These are phyloP conservation scores for Elephas maximus DNA, from an alignment of 2,113 vertebrate genomes.

Conservation along the genomic window DNA sequence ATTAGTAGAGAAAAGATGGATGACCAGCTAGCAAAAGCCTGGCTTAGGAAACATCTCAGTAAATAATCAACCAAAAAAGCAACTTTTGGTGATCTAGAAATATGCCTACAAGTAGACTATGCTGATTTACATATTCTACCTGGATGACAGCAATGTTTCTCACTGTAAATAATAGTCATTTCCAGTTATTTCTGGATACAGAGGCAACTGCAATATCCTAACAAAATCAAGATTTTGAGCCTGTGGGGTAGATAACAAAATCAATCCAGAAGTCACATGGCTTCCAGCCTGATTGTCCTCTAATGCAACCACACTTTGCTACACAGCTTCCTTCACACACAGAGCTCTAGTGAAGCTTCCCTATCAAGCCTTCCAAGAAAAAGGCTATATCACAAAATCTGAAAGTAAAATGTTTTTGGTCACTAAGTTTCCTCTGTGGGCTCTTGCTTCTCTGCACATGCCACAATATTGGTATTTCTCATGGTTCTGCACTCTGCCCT, in stretches of 20 bases:
- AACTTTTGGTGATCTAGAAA: constrained; percentile 5
- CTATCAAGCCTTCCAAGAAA: not conserved
- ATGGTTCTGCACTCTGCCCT: not conserved
- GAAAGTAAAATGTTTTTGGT: not conserved
- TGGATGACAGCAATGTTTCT: constrained; percentile 12
- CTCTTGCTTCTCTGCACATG: not conserved
- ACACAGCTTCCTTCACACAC: not conserved
- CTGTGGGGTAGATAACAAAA: not conserved
- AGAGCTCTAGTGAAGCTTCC: not conserved
- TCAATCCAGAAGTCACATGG: not conserved
- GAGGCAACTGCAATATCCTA: not conserved
- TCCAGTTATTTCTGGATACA: not conserved
- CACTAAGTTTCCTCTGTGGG: not conserved
- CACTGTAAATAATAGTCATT: constrained; percentile 23
- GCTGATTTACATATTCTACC: not conserved
- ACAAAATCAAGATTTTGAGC: not conserved
- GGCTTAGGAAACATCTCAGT: not conserved
- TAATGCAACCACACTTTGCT: not conserved
- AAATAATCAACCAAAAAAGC: not conserved
- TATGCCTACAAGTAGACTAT: not conserved
- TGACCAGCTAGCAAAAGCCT: not conserved
- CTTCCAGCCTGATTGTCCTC: not conserved
- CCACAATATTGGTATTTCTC: too few species aligned
- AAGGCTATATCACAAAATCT: not conserved
- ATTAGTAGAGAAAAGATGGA: not conserved